These are phyloP conservation scores for Eriocheir sinensis DNA, from an alignment of 1,140 invertebrate genomes.

Conservation along the genomic window DNA sequence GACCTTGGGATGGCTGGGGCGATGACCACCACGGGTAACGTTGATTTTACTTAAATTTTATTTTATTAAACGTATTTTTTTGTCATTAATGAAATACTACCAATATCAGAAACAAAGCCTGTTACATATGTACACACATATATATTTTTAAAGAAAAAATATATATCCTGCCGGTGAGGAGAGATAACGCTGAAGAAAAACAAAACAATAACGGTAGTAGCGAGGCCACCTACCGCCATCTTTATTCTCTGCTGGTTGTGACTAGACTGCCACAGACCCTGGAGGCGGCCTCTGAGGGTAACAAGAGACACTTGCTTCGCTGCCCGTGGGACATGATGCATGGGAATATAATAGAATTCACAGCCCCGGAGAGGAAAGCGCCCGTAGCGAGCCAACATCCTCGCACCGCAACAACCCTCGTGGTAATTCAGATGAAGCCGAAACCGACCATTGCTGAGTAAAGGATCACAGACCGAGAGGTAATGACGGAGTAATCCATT, in stretches of 20 bases:
- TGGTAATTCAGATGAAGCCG: no score
- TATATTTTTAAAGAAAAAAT: no score
- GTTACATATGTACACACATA: not conserved
- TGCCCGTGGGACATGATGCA: no score
- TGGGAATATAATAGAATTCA: not conserved
- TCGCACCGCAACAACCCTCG: no score
- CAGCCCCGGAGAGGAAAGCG: not conserved
- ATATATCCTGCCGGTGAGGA: not conserved
- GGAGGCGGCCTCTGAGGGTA: not conserved
- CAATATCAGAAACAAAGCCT: not conserved
- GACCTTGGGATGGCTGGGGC: not conserved
- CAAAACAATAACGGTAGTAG: not conserved
- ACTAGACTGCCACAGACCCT: not conserved
- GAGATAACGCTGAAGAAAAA: not conserved
- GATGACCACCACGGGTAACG: not conserved
- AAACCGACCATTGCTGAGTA: no score
- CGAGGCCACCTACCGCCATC: not conserved
- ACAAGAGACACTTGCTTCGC: not conserved
- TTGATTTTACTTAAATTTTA: not conserved
- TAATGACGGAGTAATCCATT: no score
- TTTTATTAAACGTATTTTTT: not conserved
- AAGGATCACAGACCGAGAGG: not conserved
- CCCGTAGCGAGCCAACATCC: no score
- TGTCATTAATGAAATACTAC: not conserved
- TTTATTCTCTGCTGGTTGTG: not conserved